Base-by-base conservation (phyloP, 2,113 vertebrate species). In the Phyllopteryx taeniolatus region DNA sequence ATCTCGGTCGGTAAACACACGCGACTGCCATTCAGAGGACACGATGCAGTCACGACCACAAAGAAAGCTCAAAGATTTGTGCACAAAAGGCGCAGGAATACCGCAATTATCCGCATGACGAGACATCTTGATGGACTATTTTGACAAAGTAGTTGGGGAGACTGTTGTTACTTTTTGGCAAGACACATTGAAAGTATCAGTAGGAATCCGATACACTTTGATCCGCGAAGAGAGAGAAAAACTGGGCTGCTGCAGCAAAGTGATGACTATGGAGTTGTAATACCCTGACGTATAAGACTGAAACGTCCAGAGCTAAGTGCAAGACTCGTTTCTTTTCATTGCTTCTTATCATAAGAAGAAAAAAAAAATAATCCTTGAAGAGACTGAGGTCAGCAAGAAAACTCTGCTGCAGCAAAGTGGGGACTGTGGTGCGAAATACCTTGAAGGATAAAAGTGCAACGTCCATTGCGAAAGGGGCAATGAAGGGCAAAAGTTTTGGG, bases 1-100 rank as follows among this genome's bases (percentile, higher is more conserved):
- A 89, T 89, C 84, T 85, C 68, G 67, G 79, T 79, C 87, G 80
- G 85, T 90, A 88, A 88, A 88, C 88, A 84, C 83, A 67, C 70
- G 72, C 64, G 61, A 20, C 60, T 57, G 62, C 65, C 73, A 22
- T 73, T 74, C n/a, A 59, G 73, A 79, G 78, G 67, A 76, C 39
- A 27, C 47, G 66, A 65, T 27, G 63, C 11, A 1, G 63, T 8
- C 63, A 44, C 20, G 9, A 31, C 53, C 67, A 57, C 47, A 64
- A 51, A 61, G 19, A 7, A 64, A 5, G 15, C 42, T 43, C 39
- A 13, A 13, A 57, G 56, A 27, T 57, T 57, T 12, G 56, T 57
- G 56, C 22, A 27, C 56, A 13, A 57, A 57, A 5, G 35, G 15
- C 17, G 15, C 35, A 19, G 33, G 35, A 39, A 62, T 20, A 62